Conservation (phyloP, 1,140 invertebrate genomes). For the Anastatus disparis region DNA sequence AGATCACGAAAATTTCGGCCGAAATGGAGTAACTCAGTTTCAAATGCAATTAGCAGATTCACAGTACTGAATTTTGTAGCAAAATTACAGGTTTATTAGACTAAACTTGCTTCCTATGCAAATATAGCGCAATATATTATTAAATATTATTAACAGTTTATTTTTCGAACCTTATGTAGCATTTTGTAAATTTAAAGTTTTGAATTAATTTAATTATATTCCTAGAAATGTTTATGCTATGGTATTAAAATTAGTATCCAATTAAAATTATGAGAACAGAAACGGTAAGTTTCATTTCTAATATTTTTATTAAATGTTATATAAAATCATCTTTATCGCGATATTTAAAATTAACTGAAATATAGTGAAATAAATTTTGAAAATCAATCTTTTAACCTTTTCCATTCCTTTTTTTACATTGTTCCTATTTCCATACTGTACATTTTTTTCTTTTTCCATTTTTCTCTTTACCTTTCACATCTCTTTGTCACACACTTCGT, state of each 20-base stretch:
- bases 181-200: no score
- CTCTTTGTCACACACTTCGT: slow-evolving; percentile 1
- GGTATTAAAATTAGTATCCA: no score
- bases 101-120: background rate
- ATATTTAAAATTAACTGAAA: no score
- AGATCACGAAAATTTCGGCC: background rate
- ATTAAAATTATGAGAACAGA: no score
- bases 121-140: background rate
- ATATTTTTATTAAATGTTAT: no score
- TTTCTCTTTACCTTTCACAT: background rate
- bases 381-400: background rate
- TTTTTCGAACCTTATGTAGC: no score
- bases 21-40: background rate
- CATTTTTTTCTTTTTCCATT: slow-evolving; percentile 4
- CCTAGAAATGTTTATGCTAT: no score
- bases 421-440: background rate
- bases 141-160: no score
- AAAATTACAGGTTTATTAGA: background rate
- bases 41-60: background rate
- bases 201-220: no score
- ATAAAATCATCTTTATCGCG: no score
- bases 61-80: background rate
- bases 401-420: background rate
- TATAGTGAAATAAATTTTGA: background rate
- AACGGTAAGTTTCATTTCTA: no score